Evolutionary conservation across 2,888 invertebrate genomes (phyloP).

Genomic region (Nebria brevicollis): DNA sequence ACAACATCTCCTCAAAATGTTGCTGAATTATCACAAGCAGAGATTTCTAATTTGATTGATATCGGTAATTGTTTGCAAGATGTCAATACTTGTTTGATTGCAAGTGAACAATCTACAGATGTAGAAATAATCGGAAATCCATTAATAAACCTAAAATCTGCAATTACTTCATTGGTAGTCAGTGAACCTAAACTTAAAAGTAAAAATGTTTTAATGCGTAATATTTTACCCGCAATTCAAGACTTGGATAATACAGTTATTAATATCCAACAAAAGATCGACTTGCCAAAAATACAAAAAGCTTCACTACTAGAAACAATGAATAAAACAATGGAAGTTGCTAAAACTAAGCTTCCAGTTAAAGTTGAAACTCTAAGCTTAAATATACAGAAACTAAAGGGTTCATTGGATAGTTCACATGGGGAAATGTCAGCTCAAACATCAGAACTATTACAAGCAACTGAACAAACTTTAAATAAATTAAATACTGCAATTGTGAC

Average conservation of each 20-base stretch:
- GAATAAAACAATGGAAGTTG: constrained; percentile 26
- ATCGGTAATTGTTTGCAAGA: constrained; percentile 31
- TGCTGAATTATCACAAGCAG: constrained; percentile 20
- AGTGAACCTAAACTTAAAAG: constrained; percentile 14
- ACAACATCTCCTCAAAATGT: constrained; percentile 19
- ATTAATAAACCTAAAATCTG: constrained; percentile 33
- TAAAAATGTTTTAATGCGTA: constrained; percentile 32
- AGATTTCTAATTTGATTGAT: constrained; percentile 21
- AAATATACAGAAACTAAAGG: constrained; percentile 30
- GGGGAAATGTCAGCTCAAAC: constrained; percentile 23
- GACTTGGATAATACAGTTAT: constrained; percentile 33
- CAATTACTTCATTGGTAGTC: constrained; percentile 21
- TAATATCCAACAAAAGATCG: constrained; percentile 37
- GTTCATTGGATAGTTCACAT: constrained; percentile 22
- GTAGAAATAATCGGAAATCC: constrained; percentile 18
- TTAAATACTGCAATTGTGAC: constrained; percentile 14
- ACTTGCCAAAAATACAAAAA: constrained; percentile 36
- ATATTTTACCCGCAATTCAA: constrained; percentile 30
- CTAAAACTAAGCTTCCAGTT: constrained; percentile 24
- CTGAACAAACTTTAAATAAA: constrained; percentile 35
- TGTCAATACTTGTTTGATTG: constrained; percentile 26
- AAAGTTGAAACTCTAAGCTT: constrained; percentile 33
- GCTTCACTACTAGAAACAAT: constrained; percentile 19
- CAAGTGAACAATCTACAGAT: constrained; percentile 6
- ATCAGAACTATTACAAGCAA: constrained; percentile 22